Percentiles rank a stretch among this genome's conserved stretches.
Evolutionary conservation across 1,140 invertebrate genomes (phyloP).

Genomic region (Lysiphlebus fabarum): DNA sequence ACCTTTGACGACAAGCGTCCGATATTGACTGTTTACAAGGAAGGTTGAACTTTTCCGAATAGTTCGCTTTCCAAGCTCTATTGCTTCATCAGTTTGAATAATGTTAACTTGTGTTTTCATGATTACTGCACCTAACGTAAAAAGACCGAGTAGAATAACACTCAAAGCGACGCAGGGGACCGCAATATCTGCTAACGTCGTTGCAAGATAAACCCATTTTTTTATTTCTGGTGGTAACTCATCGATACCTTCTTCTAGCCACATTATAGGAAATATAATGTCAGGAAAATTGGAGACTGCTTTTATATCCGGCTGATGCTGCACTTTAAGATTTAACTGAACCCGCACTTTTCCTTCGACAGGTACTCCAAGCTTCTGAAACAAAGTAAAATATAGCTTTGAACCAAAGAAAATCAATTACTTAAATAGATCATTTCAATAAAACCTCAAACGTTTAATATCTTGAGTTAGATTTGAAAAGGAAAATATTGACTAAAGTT

Average conservation of each 20-base stretch:
- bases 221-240: conserved; percentile 72
- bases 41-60: conserved; percentile 69
- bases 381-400: too few relatives aligned
- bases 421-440: too few relatives aligned
- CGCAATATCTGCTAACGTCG: conserved; percentile 68
- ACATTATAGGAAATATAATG: conserved; percentile 83
- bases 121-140: conserved; percentile 63
- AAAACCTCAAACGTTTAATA: too few relatives aligned
- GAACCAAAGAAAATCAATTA: too few relatives aligned
- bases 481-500: too few relatives aligned
- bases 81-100: conserved; percentile 70
- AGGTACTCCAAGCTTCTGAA: conserved; percentile 80
- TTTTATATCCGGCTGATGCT: conserved; percentile 67
- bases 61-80: conserved; percentile 70
- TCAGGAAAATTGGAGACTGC: conserved; percentile 72
- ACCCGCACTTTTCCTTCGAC: conserved; percentile 77
- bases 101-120: conserved; percentile 72
- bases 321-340: conserved; percentile 78
- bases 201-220: conserved; percentile 73
- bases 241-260: conserved; percentile 84
- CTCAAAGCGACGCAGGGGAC: conserved; percentile 69
- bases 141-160: conserved; percentile 65
- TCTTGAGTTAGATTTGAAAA: too few relatives aligned
- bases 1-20: conserved; percentile 61
- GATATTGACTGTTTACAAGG: conserved; percentile 67